Percentiles rank a stretch among this genome's conserved stretches.
Evolutionary conservation across 2,113 vertebrate genomes (phyloP).

Genomic region (Oncorhynchus mykiss): DNA sequence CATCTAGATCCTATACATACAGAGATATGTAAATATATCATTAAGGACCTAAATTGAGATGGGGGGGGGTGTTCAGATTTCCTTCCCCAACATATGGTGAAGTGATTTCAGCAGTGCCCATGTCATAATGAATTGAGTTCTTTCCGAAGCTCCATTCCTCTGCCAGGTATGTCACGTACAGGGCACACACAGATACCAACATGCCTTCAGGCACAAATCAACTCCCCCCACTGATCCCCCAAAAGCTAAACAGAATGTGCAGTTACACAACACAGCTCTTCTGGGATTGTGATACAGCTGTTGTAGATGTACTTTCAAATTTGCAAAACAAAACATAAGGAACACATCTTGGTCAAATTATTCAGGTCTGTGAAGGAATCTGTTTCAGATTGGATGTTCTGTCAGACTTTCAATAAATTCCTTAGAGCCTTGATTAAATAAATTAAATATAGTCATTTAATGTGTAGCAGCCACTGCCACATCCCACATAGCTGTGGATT

Average conservation of each 20-base stretch:
- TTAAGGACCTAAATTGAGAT: neutral
- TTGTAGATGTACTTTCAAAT: neutral
- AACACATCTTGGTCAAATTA: neutral
- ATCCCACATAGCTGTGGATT: neutral
- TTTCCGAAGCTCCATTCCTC: neutral
- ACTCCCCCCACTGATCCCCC: neutral
- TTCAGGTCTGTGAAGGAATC: neutral
- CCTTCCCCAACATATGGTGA: slow-evolving; percentile 8
- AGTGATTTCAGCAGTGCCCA: neutral
- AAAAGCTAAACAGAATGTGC: neutral
- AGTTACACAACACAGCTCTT: neutral
- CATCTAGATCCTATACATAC: too few species aligned
- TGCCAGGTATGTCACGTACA: slow-evolving; percentile 18
- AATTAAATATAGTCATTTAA: neutral
- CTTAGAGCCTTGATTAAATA: neutral
- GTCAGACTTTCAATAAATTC: neutral
- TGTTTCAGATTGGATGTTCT: neutral
- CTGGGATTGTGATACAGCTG: neutral
- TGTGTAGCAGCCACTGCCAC: neutral
- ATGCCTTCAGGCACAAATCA: neutral
- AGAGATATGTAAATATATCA: neutral
- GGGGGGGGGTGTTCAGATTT: neutral
- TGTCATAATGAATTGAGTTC: neutral
- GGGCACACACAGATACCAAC: neutral
- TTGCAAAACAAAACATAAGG: neutral